Conservation (phyloP, 2,797 vertebrate species). For the Brachyrhaphis roseni region DNA sequence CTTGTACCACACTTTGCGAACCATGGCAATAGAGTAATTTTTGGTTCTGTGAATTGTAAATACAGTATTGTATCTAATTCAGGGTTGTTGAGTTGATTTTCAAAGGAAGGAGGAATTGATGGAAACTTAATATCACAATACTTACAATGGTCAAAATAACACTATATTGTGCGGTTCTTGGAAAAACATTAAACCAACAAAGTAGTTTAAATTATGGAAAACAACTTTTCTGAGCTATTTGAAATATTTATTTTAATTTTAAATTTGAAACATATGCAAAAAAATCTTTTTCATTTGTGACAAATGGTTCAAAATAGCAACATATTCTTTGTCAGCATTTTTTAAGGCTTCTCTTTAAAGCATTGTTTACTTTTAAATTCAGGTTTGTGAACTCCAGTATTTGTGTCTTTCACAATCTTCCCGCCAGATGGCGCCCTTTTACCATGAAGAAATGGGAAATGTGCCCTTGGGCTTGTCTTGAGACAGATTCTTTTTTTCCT, state of each 20-base stretch:
- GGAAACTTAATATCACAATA: background rate
- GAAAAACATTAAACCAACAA: background rate
- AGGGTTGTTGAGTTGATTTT: background rate
- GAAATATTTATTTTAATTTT: background rate
- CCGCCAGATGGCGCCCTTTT: conserved; percentile 78
- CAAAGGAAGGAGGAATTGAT: background rate
- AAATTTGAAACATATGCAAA: background rate
- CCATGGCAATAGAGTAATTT: background rate
- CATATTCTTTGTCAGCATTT: background rate
- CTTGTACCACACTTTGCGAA: background rate
- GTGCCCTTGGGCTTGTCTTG: conserved; percentile 57
- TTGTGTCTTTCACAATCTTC: conserved; percentile 5
- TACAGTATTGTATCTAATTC: too few relatives aligned
- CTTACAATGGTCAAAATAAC: background rate
- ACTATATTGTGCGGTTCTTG: background rate
- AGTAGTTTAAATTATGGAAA: background rate
- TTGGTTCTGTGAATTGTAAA: background rate
- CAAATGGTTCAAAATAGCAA: background rate
- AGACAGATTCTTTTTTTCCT: conserved; percentile 51
- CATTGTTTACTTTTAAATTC: background rate
- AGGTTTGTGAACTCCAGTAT: background rate
- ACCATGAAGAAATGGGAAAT: conserved; percentile 52
- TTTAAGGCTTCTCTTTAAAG: background rate
- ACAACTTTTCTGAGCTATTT: background rate
- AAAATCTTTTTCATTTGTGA: background rate